Percentiles rank a stretch among this genome's conserved stretches.
Conservation (phyloP, 2,888 invertebrate species). For the Agrotis clavis region DNA sequence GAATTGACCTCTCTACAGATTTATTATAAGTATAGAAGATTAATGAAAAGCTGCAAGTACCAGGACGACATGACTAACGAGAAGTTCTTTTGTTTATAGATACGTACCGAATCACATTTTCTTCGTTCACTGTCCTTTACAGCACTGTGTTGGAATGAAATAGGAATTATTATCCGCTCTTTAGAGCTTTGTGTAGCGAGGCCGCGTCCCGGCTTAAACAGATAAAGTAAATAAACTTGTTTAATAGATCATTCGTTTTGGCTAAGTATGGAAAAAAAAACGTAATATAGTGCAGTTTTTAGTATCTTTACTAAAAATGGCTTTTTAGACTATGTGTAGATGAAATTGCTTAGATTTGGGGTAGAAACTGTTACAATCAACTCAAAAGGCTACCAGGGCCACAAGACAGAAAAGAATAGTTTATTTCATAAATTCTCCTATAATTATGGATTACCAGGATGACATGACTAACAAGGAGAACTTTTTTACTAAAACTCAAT, state of each 20-base stretch:
- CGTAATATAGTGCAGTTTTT: too few species aligned
- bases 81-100: too few species aligned
- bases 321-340: too few species aligned
- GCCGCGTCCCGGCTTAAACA: background rate
- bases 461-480: background rate
- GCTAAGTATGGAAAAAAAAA: too few species aligned
- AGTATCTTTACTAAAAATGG: too few species aligned
- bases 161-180: conserved; percentile 12
- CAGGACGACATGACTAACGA: background rate
- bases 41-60: background rate
- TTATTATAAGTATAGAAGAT: too few species aligned
- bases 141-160: background rate
- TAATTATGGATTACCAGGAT: background rate
- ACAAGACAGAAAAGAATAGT: too few species aligned
- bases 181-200: conserved; percentile 25
- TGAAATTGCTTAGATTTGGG: too few species aligned
- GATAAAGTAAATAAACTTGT: conserved; percentile 32
- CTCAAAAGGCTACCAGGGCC: too few species aligned
- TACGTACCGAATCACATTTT: conserved; percentile 10
- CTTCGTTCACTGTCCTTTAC: background rate
- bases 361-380: too few species aligned
- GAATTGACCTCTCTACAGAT: too few species aligned
- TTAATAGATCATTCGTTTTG: background rate
- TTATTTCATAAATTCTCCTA: too few species aligned
- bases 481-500: background rate